phyloP scores from a whole-genome alignment of 2,797 vertebrate genomes.

The Neomorphus geoffroyi region DNA sequence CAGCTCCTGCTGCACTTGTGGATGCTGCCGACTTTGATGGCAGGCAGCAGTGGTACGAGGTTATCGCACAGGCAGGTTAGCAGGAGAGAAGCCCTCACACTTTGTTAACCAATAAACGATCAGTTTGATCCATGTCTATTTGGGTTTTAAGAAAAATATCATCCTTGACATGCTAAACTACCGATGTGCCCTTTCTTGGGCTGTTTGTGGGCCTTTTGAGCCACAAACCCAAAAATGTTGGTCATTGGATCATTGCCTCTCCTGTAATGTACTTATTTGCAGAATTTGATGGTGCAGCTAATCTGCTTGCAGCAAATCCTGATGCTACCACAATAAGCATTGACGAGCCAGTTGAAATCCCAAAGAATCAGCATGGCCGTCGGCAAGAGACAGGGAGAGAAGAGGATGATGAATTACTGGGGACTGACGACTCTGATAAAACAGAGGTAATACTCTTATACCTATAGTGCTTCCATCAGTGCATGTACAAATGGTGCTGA shows the following conservation, averaged over 20 bases:
- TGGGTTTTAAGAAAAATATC: neutral
- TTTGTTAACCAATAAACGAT: neutral
- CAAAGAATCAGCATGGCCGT: constrained; percentile 71
- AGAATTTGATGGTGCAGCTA: constrained; percentile 90
- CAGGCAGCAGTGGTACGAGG: neutral
- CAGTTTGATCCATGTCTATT: fast-evolving
- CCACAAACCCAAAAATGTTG: no score
- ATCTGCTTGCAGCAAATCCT: constrained; percentile 76
- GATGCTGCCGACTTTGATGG: neutral
- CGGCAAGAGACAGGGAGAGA: constrained; percentile 66
- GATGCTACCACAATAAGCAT: constrained; percentile 87
- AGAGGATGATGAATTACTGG: constrained; percentile 82
- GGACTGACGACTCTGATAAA: constrained; percentile 84
- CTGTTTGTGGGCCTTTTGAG: neutral
- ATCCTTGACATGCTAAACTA: fast-evolving
- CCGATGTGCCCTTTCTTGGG: neutral
- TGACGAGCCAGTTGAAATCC: constrained; percentile 74
- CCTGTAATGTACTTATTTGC: constrained; percentile 25
- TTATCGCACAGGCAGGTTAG: fast-evolving
- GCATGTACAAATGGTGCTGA: neutral
- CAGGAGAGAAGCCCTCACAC: fast-evolving
- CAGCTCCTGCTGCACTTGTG: no score
- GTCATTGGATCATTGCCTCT: neutral
- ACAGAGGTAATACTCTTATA: constrained; percentile 79
- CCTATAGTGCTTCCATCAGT: neutral